These are phyloP conservation scores for Leucophenga varia DNA, from an alignment of 1,140 invertebrate genomes.

Conservation along the genomic window DNA sequence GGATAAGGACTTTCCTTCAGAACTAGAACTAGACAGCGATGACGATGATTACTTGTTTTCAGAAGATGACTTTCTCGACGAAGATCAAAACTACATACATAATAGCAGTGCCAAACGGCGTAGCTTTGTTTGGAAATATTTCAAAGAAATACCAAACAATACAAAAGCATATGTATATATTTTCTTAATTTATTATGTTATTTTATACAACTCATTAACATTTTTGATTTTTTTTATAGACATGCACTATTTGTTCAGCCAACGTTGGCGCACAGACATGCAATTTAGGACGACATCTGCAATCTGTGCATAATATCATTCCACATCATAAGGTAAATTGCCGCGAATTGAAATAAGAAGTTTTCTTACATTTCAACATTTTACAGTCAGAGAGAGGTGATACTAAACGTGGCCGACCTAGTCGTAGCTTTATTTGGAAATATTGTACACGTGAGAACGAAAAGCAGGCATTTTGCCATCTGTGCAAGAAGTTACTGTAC, in stretches of 20 bases:
- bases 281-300: slow-evolving; percentile 27
- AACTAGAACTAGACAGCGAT: no score
- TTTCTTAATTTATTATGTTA: background rate
- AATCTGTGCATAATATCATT: slow-evolving; percentile 19
- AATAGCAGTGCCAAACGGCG: slow-evolving; percentile 13
- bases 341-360: background rate
- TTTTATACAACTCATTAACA: background rate
- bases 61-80: slow-evolving; percentile 11
- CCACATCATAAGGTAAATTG: background rate
- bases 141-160: slow-evolving; percentile 20
- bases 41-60: background rate
- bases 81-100: slow-evolving; percentile 14
- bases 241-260: slow-evolving; percentile 24
- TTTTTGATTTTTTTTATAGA: background rate
- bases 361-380: background rate
- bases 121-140: slow-evolving; percentile 34
- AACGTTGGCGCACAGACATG: slow-evolving; percentile 26
- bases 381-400: slow-evolving; percentile 6
- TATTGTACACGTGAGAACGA: slow-evolving; percentile 30
- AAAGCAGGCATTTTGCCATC: slow-evolving; percentile 31
- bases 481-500: slow-evolving; percentile 32
- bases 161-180: slow-evolving; percentile 13
- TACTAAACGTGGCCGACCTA: slow-evolving; percentile 22
- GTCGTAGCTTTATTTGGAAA: slow-evolving; percentile 36
- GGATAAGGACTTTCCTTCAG: background rate